Base-by-base conservation (phyloP, 2,888 invertebrate genomes). In the Leptopterna dolabrata region DNA sequence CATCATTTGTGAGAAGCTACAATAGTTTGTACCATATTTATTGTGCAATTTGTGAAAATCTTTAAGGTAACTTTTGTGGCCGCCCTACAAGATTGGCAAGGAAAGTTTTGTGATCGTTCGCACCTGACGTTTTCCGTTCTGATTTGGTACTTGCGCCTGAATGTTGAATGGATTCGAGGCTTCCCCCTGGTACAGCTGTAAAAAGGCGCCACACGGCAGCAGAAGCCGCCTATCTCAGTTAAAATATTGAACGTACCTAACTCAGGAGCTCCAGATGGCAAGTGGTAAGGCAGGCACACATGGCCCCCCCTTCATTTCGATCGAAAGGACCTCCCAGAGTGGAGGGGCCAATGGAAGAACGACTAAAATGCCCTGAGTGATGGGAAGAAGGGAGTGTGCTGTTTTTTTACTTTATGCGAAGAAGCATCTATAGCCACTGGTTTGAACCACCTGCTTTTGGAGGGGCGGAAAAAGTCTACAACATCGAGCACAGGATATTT, bases 261-360 rank as follows among this genome's bases (percentile, higher is more conserved):
- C 78, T 78, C 78, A 78, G 78, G 78, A 78, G 78, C 78, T 78
- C 78, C 78, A 78, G 78, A 78, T 78, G 78, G 78, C 78, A 78
- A 45, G 78, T 78, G 45, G 63, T 45, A 41, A 73, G 78, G 41
- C 45, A 73, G n/a, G 70, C 83, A 70, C 83, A 83, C 83, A 83
- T 83, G 83, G 83, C 83, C 83, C 70, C 83, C 70, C 45, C 19
- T 16, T 81, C 51, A 81, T 47, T 81, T 81, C 81, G 55, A 81
- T 81, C 81, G 81, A 80, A 45, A 76, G 76, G 76, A 80, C 71
- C 7, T 36, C 36, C 36, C 71, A 13, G 27, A 71, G 30, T 29
- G 36, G 19, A 14, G 73, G 73, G 73, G 30, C 36, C 30, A 73
- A 30, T 73, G 41, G 36, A 73, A 73, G 73, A 73, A 7, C 16